Evolutionary conservation across 1,140 invertebrate genomes (phyloP).

Genomic region (Ooceraea biroi): DNA sequence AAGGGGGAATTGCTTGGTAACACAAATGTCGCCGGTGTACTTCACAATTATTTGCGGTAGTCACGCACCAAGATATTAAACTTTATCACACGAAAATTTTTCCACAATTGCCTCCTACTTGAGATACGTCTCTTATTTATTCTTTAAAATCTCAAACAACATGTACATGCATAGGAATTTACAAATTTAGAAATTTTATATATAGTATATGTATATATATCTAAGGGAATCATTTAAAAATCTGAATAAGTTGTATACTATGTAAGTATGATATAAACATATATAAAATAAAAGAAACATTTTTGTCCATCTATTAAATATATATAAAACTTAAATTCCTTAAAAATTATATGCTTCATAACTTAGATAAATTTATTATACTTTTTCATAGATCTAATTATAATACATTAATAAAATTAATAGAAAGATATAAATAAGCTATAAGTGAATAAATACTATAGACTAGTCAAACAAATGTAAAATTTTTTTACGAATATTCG

Average conservation of each 20-base stretch:
- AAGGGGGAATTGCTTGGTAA: constrained; percentile 18
- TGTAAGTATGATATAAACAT: too few relatives aligned
- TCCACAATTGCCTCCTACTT: not conserved
- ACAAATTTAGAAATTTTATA: not conserved
- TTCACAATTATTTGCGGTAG: constrained; percentile 14
- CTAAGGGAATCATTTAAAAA: too few relatives aligned
- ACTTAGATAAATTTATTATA: constrained; percentile 1
- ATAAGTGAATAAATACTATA: not conserved
- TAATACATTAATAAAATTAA: not conserved
- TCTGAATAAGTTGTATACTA: too few relatives aligned
- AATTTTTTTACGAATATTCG: not conserved
- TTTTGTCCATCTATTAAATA: too few relatives aligned
- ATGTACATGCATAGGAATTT: not conserved
- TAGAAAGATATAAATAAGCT: constrained; percentile 2
- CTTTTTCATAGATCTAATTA: too few relatives aligned
- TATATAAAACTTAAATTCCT: not conserved
- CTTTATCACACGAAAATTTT: constrained; percentile 13
- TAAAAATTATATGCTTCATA: not conserved
- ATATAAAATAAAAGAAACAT: not conserved
- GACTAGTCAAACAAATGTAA: not conserved
- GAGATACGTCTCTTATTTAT: constrained; percentile 4
- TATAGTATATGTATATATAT: too few relatives aligned
- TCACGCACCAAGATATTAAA: constrained; percentile 30
- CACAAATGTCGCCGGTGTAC: constrained; percentile 28
- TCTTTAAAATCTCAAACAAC: not conserved